Evolutionary conservation across 2,888 invertebrate genomes (phyloP).

Genomic region (Salpingus planirostris): DNA sequence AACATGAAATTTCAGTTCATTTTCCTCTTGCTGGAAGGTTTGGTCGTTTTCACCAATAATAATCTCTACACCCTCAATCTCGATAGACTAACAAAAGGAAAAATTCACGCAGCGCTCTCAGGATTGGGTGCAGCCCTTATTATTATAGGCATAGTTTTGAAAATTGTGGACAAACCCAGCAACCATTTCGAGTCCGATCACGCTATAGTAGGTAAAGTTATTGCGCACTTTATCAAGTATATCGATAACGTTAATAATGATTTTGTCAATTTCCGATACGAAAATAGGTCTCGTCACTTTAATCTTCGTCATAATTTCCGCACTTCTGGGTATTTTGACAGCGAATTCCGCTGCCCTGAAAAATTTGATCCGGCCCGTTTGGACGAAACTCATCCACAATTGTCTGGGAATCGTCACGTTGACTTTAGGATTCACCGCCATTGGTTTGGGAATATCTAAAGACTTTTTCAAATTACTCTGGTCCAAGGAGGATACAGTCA

Average conservation of each 20-base stretch:
- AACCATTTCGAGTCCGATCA: too few species aligned
- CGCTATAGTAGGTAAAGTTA: too few species aligned
- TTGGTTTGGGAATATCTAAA: slow-evolving; percentile 20
- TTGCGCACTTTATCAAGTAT: too few species aligned
- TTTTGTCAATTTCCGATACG: too few species aligned
- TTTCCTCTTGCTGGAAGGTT: too few species aligned
- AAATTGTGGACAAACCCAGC: slow-evolving; percentile 2
- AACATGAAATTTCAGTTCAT: too few species aligned
- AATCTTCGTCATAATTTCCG: slow-evolving; percentile 7
- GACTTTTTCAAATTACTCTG: slow-evolving; percentile 1
- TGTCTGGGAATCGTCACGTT: slow-evolving; percentile 30
- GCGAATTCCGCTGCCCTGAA: slow-evolving; percentile 5
- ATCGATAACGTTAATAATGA: too few species aligned
- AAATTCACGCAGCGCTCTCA: too few species aligned
- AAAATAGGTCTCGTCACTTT: slow-evolving; percentile 10
- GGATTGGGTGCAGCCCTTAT: slow-evolving; percentile 5
- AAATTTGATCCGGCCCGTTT: slow-evolving; percentile 4
- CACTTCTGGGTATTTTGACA: slow-evolving; percentile 5
- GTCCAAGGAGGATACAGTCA: slow-evolving; percentile 1
- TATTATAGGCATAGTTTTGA: slow-evolving; percentile 3
- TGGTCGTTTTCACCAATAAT: too few species aligned
- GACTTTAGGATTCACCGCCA: slow-evolving; percentile 29
- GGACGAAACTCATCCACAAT: slow-evolving; percentile 30
- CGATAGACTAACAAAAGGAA: too few species aligned
- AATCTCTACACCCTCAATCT: too few species aligned